These are phyloP conservation scores for Mamestra brassicae DNA, from an alignment of 2,888 invertebrate genomes.

Conservation along the genomic window DNA sequence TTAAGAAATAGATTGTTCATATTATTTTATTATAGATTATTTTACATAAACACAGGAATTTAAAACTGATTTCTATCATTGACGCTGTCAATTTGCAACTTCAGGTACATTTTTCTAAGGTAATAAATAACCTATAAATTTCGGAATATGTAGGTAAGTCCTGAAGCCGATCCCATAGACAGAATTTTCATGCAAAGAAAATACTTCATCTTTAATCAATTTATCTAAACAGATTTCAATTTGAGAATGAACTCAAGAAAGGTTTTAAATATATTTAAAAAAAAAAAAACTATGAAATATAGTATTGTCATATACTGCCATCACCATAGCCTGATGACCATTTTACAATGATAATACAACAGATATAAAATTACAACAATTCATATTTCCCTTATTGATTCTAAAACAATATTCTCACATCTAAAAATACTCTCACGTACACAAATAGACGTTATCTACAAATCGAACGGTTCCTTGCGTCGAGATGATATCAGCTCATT, in stretches of 20 bases:
- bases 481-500: constrained; percentile 71
- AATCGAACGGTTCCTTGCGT: constrained; percentile 58
- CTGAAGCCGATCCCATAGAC: background rate
- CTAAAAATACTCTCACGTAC: constrained; percentile 45
- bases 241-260: background rate
- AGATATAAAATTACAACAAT: background rate
- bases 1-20: too few species aligned
- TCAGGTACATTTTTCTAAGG: background rate
- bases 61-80: background rate
- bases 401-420: background rate
- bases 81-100: background rate
- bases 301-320: background rate
- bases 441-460: constrained; percentile 53
- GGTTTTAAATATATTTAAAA: background rate
- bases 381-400: background rate
- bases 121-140: background rate
- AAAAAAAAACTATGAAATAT: too few species aligned
- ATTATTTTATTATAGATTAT: too few species aligned
- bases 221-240: background rate
- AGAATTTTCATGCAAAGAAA: background rate
- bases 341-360: background rate
- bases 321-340: background rate
- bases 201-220: background rate
- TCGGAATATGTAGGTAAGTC: background rate
- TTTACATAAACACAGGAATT: background rate